phyloP scores from a whole-genome alignment of 2,113 vertebrate species.

The Octodon degus region DNA sequence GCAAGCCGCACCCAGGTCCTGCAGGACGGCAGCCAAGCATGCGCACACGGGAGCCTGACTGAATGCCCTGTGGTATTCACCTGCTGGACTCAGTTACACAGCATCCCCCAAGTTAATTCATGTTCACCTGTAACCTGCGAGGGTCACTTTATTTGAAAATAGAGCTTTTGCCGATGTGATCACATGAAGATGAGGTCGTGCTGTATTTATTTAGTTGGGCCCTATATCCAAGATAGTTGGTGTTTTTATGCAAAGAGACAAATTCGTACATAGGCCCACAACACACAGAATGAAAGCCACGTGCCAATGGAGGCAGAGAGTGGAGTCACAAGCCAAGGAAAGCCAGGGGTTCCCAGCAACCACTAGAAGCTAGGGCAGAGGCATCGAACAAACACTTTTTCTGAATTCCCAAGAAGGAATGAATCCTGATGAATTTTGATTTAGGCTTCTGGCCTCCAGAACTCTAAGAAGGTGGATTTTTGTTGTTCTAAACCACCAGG shows the following conservation, averaged over 20 bases:
- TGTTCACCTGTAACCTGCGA: not conserved
- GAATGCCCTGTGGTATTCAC: too few relatives aligned
- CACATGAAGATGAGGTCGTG: not conserved
- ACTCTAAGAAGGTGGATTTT: not conserved
- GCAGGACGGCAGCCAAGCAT: not conserved
- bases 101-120: not conserved
- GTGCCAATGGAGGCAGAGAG: not conserved
- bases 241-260: not conserved
- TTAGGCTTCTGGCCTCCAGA: not conserved
- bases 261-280: not conserved
- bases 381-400: not conserved
- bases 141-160: not conserved
- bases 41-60: not conserved
- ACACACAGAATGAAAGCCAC: not conserved
- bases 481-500: constrained; percentile 4
- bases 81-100: not conserved
- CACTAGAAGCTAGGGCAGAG: not conserved
- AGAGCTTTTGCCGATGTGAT: not conserved
- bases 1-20: not conserved
- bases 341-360: not conserved
- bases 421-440: not conserved
- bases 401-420: not conserved
- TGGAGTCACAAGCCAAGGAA: not conserved
- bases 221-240: not conserved
- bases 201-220: accelerated